Percentiles rank a stretch among this genome's conserved stretches.
Conservation (phyloP, 2,888 invertebrate genomes). For the Agrotis exclamationis region DNA sequence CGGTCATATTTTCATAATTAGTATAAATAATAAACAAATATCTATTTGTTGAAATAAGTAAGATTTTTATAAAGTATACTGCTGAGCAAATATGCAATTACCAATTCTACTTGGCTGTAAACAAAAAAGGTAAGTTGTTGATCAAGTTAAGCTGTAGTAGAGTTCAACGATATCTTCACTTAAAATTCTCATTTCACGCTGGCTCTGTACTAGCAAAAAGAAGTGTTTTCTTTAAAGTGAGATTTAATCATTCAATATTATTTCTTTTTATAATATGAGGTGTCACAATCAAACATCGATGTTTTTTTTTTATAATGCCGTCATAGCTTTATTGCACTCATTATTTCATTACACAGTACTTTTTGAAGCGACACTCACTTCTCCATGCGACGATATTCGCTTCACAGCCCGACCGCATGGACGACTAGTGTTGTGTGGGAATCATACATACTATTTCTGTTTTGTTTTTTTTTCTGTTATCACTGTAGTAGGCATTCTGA, state of each 20-base stretch:
- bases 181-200: not conserved
- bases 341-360: not conserved
- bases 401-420: too few relatives aligned
- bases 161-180: not conserved
- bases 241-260: not conserved
- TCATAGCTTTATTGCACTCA: not conserved
- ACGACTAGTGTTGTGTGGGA: too few relatives aligned
- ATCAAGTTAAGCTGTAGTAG: not conserved
- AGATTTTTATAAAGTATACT: not conserved
- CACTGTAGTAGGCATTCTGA: too few relatives aligned
- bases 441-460: too few relatives aligned
- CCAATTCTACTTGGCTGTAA: not conserved
- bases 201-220: not conserved
- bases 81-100: not conserved
- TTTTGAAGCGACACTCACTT: too few relatives aligned
- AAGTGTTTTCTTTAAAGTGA: not conserved
- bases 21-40: not conserved
- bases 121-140: not conserved
- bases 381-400: too few relatives aligned
- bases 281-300: slow-evolving; percentile 29
- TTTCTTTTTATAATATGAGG: not conserved
- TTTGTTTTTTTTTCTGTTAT: too few relatives aligned
- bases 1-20: not conserved
- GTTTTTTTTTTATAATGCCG: not conserved
- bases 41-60: not conserved